phyloP scores from a whole-genome alignment of 1,140 invertebrate species.

The Paralvinella palmiformis region DNA sequence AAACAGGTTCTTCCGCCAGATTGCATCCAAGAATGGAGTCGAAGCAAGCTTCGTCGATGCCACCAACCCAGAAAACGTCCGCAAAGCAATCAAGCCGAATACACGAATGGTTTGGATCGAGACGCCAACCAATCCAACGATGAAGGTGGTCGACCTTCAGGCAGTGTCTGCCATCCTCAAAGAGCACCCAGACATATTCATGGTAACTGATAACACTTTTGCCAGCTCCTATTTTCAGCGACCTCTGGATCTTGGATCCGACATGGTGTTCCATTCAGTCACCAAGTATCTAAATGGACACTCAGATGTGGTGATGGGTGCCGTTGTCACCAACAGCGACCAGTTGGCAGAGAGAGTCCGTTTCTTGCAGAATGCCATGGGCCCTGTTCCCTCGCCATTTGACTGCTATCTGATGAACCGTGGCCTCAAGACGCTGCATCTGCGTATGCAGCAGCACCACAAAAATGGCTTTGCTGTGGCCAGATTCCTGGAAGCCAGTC shows the following conservation, averaged over 20 bases:
- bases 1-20: slow-evolving; percentile 58
- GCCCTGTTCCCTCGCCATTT: slow-evolving; percentile 90
- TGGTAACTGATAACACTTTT: slow-evolving; percentile 97
- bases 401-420: slow-evolving; percentile 92
- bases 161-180: slow-evolving; percentile 63
- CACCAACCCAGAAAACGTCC: slow-evolving; percentile 62
- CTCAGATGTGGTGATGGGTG: slow-evolving; percentile 94
- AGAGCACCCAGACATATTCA: slow-evolving; percentile 60
- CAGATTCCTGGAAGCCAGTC: slow-evolving; percentile 71
- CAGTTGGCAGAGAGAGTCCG: slow-evolving; percentile 66
- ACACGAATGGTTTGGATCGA: slow-evolving; percentile 93
- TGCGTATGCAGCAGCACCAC: slow-evolving; percentile 87
- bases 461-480: slow-evolving; percentile 71
- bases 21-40: slow-evolving; percentile 62
- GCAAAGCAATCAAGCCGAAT: slow-evolving; percentile 67
- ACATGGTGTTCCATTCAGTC: slow-evolving; percentile 85
- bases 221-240: slow-evolving; percentile 86
- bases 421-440: slow-evolving; percentile 85
- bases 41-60: slow-evolving; percentile 76
- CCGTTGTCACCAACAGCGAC: slow-evolving; percentile 65
- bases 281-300: slow-evolving; percentile 99
- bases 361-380: slow-evolving; percentile 81
- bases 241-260: slow-evolving; percentile 84
- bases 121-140: slow-evolving; percentile 92
- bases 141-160: slow-evolving; percentile 86